phyloP scores from a whole-genome alignment of 1,140 invertebrate species.

The Bilobella aurantiaca region DNA sequence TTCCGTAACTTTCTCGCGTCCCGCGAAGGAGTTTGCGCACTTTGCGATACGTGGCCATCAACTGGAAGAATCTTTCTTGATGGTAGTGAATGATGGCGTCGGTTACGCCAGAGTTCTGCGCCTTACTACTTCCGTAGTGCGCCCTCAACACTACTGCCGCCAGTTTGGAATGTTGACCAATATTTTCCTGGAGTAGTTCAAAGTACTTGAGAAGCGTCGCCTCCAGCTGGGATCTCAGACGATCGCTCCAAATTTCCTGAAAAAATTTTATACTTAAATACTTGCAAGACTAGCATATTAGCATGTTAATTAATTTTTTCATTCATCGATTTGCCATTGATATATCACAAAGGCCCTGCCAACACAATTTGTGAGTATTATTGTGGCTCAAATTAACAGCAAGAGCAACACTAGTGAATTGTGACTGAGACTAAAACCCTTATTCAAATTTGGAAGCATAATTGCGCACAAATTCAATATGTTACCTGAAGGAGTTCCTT shows the following conservation, averaged over 20 bases:
- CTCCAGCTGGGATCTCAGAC: constrained; percentile 27
- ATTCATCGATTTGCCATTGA: too few species aligned
- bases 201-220: constrained; percentile 28
- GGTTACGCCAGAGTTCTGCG: not conserved
- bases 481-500: constrained; percentile 25
- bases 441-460: not conserved
- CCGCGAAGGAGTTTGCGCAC: constrained; percentile 20
- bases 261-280: too few species aligned
- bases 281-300: too few species aligned
- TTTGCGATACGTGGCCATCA: constrained; percentile 25
- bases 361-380: too few species aligned
- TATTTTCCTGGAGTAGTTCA: constrained; percentile 28
- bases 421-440: too few species aligned
- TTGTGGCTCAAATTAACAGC: too few species aligned
- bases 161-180: constrained; percentile 22
- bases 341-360: too few species aligned
- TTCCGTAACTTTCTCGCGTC: constrained; percentile 27
- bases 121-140: not conserved
- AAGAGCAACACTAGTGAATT: too few species aligned
- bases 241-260: constrained; percentile 18
- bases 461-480: not conserved
- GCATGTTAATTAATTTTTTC: too few species aligned
- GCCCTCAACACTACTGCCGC: constrained; percentile 19
- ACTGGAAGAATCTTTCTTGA: constrained; percentile 25
- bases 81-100: constrained; percentile 6